Evolutionary conservation across 2,113 vertebrate genomes (phyloP).

Genomic region (Eubucco bourcierii): DNA sequence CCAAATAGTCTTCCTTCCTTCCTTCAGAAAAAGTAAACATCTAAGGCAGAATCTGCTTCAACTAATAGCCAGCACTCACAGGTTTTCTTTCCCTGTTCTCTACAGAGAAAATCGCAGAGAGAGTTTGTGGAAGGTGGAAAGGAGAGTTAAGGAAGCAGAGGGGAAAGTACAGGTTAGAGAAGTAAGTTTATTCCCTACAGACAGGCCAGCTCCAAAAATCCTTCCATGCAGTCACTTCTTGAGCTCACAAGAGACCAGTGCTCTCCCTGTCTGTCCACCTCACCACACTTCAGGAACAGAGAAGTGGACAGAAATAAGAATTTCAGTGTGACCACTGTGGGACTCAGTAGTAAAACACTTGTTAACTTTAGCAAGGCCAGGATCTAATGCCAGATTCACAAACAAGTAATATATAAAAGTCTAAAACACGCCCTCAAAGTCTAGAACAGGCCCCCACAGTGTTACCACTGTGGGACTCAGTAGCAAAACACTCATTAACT

Average conservation of each 20-base stretch:
- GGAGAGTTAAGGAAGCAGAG: not conserved
- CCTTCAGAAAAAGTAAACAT: conserved; percentile 54
- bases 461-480: not conserved
- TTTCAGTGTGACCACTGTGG: not conserved
- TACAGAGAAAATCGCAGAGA: conserved; percentile 16
- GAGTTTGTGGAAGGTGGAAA: not conserved
- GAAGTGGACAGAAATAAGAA: not conserved
- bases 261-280: not conserved
- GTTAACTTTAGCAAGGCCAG: conserved; percentile 15
- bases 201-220: not conserved
- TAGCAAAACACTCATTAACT: not conserved
- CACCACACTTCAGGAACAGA: not conserved
- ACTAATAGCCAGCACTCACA: not conserved
- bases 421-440: conserved; percentile 39
- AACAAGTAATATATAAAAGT: conserved; percentile 15
- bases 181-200: not conserved
- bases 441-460: conserved; percentile 20
- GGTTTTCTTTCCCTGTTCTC: conserved; percentile 2
- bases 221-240: not conserved
- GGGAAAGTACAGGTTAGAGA: not conserved
- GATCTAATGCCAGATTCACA: conserved; percentile 18
- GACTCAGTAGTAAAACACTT: not conserved
- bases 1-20: conserved; percentile 51
- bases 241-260: not conserved
- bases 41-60: not conserved